Conservation (phyloP, 2,888 invertebrate species). For the Nineta flava region DNA sequence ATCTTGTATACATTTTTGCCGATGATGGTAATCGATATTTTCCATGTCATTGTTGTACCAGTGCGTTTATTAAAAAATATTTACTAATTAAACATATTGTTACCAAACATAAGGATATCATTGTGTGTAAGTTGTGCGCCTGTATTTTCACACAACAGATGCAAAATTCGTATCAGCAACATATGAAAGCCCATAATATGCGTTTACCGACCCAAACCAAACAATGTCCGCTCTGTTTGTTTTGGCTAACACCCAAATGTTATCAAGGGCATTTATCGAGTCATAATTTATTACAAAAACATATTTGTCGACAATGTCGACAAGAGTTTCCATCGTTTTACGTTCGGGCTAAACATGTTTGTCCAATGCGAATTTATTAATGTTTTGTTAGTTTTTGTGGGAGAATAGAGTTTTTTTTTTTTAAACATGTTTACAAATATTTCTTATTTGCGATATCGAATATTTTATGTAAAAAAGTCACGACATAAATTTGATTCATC, state of each 20-base stretch:
- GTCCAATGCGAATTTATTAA: not conserved
- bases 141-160: not conserved
- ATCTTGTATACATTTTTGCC: slow-evolving; percentile 10
- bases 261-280: slow-evolving; percentile 29
- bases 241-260: slow-evolving; percentile 1
- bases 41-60: slow-evolving; percentile 14
- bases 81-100: slow-evolving; percentile 12
- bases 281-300: slow-evolving; percentile 34
- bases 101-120: slow-evolving; percentile 8
- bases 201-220: not conserved
- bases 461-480: too few species aligned
- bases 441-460: too few species aligned
- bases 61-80: slow-evolving; percentile 14
- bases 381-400: not conserved
- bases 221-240: slow-evolving; percentile 4
- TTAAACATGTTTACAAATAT: too few species aligned
- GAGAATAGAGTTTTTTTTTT: too few species aligned
- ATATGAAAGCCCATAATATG: slow-evolving; percentile 1
- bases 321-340: slow-evolving; percentile 27
- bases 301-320: slow-evolving; percentile 29
- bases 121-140: slow-evolving; percentile 6
- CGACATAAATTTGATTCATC: too few species aligned
- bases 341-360: not conserved
- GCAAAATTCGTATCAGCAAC: not conserved
- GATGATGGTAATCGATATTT: slow-evolving; percentile 15